Percentiles rank a stretch among this genome's conserved stretches.
These are phyloP conservation scores for Corythoichthys intestinalis DNA, from an alignment of 2,113 vertebrate genomes.

Conservation along the genomic window DNA sequence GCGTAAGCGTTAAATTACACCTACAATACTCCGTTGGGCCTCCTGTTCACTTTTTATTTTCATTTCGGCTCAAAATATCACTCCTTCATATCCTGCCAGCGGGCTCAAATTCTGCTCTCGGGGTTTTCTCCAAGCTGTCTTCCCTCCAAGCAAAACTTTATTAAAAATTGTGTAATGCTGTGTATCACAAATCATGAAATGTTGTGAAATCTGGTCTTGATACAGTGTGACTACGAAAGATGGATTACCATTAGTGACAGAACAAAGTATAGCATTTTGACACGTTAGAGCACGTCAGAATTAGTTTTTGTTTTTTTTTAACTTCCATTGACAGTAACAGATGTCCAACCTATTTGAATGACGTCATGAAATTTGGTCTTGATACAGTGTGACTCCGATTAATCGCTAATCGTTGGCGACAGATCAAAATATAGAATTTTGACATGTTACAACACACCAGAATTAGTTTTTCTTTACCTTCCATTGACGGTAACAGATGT, in stretches of 20 bases:
- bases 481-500: too few relatives aligned
- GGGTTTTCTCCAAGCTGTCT: neutral
- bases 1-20: too few relatives aligned
- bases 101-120: neutral
- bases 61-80: neutral
- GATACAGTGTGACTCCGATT: too few relatives aligned
- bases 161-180: neutral
- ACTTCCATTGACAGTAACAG: too few relatives aligned
- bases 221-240: neutral
- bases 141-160: neutral
- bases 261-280: neutral
- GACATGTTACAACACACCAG: too few relatives aligned
- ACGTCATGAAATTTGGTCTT: too few relatives aligned
- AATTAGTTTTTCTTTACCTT: too few relatives aligned
- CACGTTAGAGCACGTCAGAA: neutral
- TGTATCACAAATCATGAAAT: neutral
- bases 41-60: neutral
- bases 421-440: too few relatives aligned
- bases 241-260: neutral
- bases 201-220: neutral
- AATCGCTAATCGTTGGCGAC: too few relatives aligned
- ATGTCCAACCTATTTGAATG: too few relatives aligned
- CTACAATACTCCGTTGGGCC: neutral
- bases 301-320: too few relatives aligned
- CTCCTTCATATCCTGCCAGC: constrained; percentile 1